Evolutionary conservation across 35 echinoderm and acorn worm genomes (phyloP).

Genomic region (Diadema setosum): DNA sequence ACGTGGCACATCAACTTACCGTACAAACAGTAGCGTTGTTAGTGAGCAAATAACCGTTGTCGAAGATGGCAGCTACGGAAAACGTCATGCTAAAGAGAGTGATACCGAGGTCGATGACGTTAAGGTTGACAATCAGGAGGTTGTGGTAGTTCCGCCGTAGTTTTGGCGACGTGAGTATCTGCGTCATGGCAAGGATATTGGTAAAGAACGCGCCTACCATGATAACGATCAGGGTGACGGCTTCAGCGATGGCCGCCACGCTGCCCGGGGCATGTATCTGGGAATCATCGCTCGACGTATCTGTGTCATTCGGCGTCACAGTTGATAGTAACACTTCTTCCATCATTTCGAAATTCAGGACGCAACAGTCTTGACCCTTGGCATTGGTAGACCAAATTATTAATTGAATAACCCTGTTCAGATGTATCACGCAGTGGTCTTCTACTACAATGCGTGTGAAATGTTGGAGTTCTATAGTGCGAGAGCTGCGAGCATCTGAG

Average conservation of each 20-base stretch:
- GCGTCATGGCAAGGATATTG: not conserved
- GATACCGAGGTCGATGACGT: not conserved
- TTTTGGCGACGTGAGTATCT: not conserved
- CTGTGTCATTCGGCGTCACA: too few species aligned
- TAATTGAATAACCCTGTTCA: too few species aligned
- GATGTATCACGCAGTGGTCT: too few species aligned
- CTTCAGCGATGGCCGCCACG: not conserved
- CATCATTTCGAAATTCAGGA: too few species aligned
- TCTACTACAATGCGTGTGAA: too few species aligned
- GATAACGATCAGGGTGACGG: not conserved
- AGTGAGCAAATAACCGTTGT: not conserved
- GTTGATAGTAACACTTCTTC: too few species aligned
- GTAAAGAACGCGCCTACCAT: not conserved
- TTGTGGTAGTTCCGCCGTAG: not conserved
- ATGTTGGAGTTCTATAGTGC: too few species aligned
- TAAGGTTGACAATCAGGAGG: not conserved
- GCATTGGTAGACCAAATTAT: too few species aligned
- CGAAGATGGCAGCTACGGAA: constrained; percentile 1
- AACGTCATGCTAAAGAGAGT: constrained; percentile 9
- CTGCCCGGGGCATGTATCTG: too few species aligned
- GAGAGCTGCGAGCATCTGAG: too few species aligned
- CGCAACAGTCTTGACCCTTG: too few species aligned
- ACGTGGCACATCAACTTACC: not conserved
- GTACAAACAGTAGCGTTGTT: not conserved
- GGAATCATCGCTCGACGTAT: too few species aligned